Percentiles rank a stretch among this genome's conserved stretches.
phyloP scores from a whole-genome alignment of 2,113 vertebrate species.

The Ibidorhyncha struthersii region DNA sequence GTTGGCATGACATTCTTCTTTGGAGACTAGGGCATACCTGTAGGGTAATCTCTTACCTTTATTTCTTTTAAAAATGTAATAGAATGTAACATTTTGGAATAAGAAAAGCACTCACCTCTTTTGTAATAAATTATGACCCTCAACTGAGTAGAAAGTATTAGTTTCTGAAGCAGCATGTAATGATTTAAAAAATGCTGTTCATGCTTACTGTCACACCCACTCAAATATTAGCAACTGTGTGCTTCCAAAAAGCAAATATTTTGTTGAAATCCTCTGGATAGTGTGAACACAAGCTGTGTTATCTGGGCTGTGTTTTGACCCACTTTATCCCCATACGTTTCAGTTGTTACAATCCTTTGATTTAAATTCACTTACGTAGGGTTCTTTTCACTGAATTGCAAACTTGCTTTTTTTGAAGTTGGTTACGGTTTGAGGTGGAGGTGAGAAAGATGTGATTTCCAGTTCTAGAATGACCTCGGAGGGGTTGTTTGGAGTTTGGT shows the following conservation, averaged over 20 bases:
- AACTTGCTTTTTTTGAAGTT: background rate
- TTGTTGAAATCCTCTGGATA: background rate
- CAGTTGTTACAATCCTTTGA: background rate
- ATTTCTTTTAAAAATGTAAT: background rate
- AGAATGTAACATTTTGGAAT: slow-evolving; percentile 24
- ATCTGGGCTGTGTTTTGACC: background rate
- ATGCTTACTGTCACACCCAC: background rate
- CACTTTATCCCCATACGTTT: background rate
- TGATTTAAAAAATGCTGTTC: background rate
- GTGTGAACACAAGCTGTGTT: background rate
- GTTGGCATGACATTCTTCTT: slow-evolving; percentile 28
- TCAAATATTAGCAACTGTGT: background rate
- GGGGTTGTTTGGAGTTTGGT: background rate
- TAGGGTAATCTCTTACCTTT: background rate
- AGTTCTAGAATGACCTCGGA: background rate
- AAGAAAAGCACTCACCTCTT: background rate
- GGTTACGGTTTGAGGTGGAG: background rate
- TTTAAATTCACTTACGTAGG: background rate
- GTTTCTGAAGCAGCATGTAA: background rate
- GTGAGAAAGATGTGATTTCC: background rate
- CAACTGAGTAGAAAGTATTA: background rate
- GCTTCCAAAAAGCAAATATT: background rate
- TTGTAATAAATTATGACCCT: slow-evolving; percentile 12
- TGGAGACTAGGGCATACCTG: background rate
- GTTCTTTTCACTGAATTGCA: background rate